Evolutionary conservation across 2,888 invertebrate genomes (phyloP).

Genomic region (Clusia tigrina): DNA sequence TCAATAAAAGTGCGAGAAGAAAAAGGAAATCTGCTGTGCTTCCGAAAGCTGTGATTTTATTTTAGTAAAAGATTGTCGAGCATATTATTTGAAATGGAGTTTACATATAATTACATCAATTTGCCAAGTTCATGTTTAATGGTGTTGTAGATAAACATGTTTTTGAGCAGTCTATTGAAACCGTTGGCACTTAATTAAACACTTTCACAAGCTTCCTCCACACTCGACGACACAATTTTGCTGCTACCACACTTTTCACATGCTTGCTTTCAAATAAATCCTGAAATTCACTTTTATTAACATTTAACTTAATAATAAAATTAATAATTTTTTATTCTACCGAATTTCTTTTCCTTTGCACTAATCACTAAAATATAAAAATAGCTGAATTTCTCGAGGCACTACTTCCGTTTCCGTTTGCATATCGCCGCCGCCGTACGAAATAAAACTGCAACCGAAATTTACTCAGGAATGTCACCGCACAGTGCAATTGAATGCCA

Average conservation of each 20-base stretch:
- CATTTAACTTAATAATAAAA: too few relatives aligned
- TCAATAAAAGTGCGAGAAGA: not conserved
- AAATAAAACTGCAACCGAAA: constrained; percentile 45
- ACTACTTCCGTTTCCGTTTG: constrained; percentile 49
- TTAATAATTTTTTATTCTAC: too few relatives aligned
- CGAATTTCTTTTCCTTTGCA: too few relatives aligned
- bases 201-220: too few relatives aligned
- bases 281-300: too few relatives aligned
- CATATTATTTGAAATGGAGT: not conserved
- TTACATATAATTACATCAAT: constrained; percentile 43
- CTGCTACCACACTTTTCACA: too few relatives aligned
- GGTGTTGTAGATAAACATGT: constrained; percentile 44
- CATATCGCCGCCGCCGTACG: constrained; percentile 45
- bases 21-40: constrained; percentile 1
- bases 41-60: not conserved
- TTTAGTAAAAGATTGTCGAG: not conserved
- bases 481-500: constrained; percentile 8
- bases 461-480: constrained; percentile 17
- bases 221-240: too few relatives aligned
- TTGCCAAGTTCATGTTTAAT: constrained; percentile 42
- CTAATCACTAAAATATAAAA: too few relatives aligned
- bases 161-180: constrained; percentile 13
- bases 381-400: constrained; percentile 16
- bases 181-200: too few relatives aligned
- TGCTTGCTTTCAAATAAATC: too few relatives aligned